These are phyloP conservation scores for Okamejei kenojei DNA, from an alignment of 2,797 vertebrate genomes.

Conservation along the genomic window DNA sequence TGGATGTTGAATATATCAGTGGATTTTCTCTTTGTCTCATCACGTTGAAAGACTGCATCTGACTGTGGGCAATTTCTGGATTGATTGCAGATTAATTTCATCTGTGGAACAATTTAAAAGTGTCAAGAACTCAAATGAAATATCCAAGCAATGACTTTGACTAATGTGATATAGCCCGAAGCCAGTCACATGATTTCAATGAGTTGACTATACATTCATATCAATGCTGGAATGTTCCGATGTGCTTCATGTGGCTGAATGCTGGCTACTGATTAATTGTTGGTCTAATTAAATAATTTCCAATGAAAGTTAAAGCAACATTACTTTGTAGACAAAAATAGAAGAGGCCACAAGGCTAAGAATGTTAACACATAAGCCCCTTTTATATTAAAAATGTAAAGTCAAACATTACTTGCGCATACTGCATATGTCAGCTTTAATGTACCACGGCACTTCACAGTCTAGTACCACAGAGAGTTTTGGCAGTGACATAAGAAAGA, in stretches of 20 bases:
- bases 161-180: not conserved
- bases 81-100: conserved; percentile 17
- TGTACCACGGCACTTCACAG: not conserved
- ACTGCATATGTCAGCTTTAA: not conserved
- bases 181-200: not conserved
- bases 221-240: not conserved
- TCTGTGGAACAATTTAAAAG: conserved; percentile 30
- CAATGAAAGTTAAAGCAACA: not conserved
- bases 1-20: not conserved
- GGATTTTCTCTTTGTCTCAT: not conserved
- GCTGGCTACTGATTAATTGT: not conserved
- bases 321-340: not conserved
- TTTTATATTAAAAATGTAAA: not conserved
- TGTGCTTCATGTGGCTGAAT: not conserved
- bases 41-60: not conserved
- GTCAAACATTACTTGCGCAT: not conserved
- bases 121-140: conserved; percentile 20
- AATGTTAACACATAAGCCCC: not conserved
- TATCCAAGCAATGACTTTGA: not conserved
- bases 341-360: not conserved
- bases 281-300: not conserved
- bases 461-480: not conserved
- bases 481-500: not conserved
- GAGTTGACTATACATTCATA: not conserved
- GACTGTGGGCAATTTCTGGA: conserved; percentile 27